Evolutionary conservation across 2,113 vertebrate species (phyloP).

Genomic region (Strix uralensis): DNA sequence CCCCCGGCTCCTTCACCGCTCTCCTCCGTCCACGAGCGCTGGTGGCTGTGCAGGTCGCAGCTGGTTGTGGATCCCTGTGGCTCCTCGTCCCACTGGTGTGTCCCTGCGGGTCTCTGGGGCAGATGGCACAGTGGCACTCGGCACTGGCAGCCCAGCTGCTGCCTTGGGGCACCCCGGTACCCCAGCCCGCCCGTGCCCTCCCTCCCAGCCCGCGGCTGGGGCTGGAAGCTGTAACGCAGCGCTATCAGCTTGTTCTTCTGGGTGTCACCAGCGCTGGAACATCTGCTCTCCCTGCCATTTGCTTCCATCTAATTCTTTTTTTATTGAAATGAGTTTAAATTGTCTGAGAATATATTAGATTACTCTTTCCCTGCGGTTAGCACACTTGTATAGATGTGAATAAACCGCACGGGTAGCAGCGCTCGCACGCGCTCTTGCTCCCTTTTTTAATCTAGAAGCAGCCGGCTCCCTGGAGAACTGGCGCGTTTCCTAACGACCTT

Average conservation of each 20-base stretch:
- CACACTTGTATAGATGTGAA: neutral
- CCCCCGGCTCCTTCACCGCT: neutral
- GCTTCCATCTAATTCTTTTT: conserved; percentile 3
- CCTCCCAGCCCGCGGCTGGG: fast-evolving
- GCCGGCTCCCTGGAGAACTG: neutral
- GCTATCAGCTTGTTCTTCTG: neutral
- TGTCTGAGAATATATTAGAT: conserved; percentile 12
- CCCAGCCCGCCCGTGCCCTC: neutral
- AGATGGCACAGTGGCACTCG: neutral
- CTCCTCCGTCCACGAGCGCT: fast-evolving
- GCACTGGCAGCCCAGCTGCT: neutral
- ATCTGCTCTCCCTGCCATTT: neutral
- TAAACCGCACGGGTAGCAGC: neutral
- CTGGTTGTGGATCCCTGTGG: neutral
- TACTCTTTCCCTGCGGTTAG: neutral
- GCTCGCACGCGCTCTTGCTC: neutral
- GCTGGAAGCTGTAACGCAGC: fast-evolving
- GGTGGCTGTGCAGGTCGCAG: neutral
- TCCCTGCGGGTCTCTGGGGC: neutral
- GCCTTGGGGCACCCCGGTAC: neutral
- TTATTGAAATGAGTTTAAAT: conserved; percentile 56
- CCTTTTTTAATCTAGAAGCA: neutral
- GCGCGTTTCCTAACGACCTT: neutral
- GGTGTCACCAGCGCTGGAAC: neutral
- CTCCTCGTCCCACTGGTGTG: fast-evolving